phyloP scores from a whole-genome alignment of 2,888 invertebrate genomes.

The Nomada lathburiana region DNA sequence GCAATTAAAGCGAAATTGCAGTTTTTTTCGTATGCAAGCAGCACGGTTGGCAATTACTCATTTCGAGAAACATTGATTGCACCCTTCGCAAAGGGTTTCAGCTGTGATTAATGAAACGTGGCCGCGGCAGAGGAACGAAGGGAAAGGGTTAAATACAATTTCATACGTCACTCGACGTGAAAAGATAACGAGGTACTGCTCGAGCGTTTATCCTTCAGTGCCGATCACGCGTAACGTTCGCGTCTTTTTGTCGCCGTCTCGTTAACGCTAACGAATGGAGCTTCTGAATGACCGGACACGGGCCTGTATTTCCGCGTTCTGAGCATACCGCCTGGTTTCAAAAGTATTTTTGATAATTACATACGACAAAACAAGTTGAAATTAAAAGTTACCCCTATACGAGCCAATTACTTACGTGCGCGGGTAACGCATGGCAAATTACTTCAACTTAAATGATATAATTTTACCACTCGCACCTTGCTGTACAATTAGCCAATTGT shows the following conservation, averaged over 20 bases:
- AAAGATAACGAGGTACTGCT: constrained; percentile 56
- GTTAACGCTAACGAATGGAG: constrained; percentile 54
- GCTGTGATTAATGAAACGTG: constrained; percentile 64
- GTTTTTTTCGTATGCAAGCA: constrained; percentile 24
- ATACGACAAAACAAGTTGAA: neutral
- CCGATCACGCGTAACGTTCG: constrained; percentile 47
- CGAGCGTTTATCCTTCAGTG: constrained; percentile 48
- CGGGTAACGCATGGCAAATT: too few species aligned
- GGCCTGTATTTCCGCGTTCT: constrained; percentile 11
- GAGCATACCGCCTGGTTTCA: neutral
- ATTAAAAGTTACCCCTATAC: neutral
- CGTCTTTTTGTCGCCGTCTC: constrained; percentile 58
- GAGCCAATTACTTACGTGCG: neutral
- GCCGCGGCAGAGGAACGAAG: constrained; percentile 19
- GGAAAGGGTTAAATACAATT: constrained; percentile 62
- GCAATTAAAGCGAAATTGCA: constrained; percentile 59
- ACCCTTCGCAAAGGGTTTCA: constrained; percentile 48
- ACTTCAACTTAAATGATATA: too few species aligned
- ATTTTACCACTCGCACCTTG: neutral
- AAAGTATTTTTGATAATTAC: neutral
- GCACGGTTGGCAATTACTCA: constrained; percentile 57
- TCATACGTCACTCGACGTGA: constrained; percentile 51
- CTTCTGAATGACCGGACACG: neutral
- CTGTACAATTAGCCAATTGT: neutral
- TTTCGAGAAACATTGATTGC: constrained; percentile 67